A percentile compares a stretch with the other conserved stretches of the same genome.
Evolutionary conservation across 1,140 invertebrate species (phyloP).

Genomic region (Goniozus legneri): DNA sequence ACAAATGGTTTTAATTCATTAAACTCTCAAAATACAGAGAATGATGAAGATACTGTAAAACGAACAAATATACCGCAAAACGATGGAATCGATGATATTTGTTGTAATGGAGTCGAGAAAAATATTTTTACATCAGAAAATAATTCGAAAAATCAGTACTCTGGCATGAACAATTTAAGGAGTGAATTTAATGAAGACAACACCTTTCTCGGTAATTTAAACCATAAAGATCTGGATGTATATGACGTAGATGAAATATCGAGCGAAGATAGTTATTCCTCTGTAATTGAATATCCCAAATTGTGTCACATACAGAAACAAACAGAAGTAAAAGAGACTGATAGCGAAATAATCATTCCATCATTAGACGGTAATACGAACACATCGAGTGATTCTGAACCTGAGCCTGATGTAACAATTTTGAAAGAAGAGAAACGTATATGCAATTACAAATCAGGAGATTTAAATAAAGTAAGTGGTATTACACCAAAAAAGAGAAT

Average conservation of each 20-base stretch:
- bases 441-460: conserved; percentile 33
- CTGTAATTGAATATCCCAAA: background rate
- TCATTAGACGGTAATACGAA: background rate
- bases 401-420: conserved; percentile 30
- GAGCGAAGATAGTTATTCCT: no score
- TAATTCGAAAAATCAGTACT: no score
- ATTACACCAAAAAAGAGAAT: conserved; percentile 35
- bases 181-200: no score
- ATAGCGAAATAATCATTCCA: no score
- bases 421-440: conserved; percentile 29
- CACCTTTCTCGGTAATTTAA: no score
- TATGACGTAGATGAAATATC: conserved; percentile 16
- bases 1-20: conserved; percentile 10
- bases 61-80: background rate
- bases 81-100: conserved; percentile 1
- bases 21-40: conserved; percentile 7
- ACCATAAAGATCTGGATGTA: conserved; percentile 19
- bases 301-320: no score
- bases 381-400: conserved; percentile 25
- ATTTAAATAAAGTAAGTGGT: conserved; percentile 1
- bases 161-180: no score
- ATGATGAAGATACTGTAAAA: conserved; percentile 7
- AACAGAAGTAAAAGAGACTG: no score
- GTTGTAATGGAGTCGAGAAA: background rate
- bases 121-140: no score